Evolutionary conservation across 2,888 invertebrate species (phyloP).

Genomic region (Lingula anatina): DNA sequence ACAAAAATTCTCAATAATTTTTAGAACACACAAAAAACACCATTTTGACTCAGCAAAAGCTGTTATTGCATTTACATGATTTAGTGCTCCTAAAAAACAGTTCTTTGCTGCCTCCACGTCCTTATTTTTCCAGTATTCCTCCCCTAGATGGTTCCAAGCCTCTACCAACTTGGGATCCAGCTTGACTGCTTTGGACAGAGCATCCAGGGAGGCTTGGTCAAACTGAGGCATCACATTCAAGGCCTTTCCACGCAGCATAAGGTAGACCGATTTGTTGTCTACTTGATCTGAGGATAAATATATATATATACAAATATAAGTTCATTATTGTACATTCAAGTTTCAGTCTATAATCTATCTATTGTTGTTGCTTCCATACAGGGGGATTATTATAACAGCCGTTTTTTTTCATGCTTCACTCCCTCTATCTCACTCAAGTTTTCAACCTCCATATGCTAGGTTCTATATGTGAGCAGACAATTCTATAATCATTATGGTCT

Average conservation of each 20-base stretch:
- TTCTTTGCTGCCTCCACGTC: conserved; percentile 74
- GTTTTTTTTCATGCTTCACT: background rate
- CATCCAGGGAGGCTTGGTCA: conserved; percentile 67
- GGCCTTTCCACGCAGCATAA: conserved; percentile 66
- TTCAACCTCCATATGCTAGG: too few relatives aligned
- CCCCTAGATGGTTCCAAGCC: conserved; percentile 86
- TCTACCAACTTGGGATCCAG: conserved; percentile 73
- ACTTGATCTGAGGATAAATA: conserved; percentile 24
- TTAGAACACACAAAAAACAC: too few relatives aligned
- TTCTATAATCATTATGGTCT: background rate
- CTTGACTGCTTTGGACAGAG: conserved; percentile 77
- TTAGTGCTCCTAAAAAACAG: conserved; percentile 69
- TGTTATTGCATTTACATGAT: conserved; percentile 51
- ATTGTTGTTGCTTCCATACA: too few relatives aligned
- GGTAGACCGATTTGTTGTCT: conserved; percentile 39
- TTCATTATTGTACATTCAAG: too few relatives aligned
- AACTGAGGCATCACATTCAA: conserved; percentile 68
- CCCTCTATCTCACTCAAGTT: too few relatives aligned
- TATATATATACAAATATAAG: background rate
- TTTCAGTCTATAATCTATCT: too few relatives aligned
- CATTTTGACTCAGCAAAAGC: too few relatives aligned
- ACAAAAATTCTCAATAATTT: too few relatives aligned
- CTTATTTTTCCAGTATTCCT: conserved; percentile 82
- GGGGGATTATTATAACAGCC: too few relatives aligned
- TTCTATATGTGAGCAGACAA: too few relatives aligned